Percentiles rank a stretch among this genome's conserved stretches.
Evolutionary conservation across 2,797 vertebrate species (phyloP).

Genomic region (Rhinichthys osculus): DNA sequence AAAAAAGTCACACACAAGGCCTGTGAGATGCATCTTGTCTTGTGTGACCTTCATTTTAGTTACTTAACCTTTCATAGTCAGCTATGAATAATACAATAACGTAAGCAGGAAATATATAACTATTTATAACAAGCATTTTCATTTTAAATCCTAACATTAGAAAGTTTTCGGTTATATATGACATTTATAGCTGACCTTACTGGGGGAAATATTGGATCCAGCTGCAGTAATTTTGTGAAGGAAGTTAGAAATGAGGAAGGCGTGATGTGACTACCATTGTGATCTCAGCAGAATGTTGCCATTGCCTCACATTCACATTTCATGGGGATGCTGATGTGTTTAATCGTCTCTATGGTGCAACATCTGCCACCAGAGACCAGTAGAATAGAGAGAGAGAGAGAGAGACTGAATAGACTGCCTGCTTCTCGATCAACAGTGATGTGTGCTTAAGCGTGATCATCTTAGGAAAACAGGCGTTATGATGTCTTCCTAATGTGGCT

Average conservation of each 20-base stretch:
- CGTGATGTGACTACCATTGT: constrained; percentile 45
- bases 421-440: constrained; percentile 73
- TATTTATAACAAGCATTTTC: neutral
- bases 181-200: neutral
- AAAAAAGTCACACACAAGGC: neutral
- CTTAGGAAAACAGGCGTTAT: constrained; percentile 69
- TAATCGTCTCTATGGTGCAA: constrained; percentile 72
- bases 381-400: constrained; percentile 29
- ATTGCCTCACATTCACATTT: constrained; percentile 67
- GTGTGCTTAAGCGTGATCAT: constrained; percentile 67
- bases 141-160: neutral
- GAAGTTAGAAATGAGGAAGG: constrained; percentile 37
- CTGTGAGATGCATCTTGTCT: neutral
- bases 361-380: constrained; percentile 70
- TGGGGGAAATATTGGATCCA: constrained; percentile 24
- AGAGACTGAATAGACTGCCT: constrained; percentile 58
- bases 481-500: constrained; percentile 70
- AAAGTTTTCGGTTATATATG: neutral
- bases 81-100: neutral
- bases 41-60: constrained; percentile 24
- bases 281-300: constrained; percentile 57
- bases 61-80: constrained; percentile 5
- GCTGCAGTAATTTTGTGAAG: constrained; percentile 44
- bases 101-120: neutral
- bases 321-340: constrained; percentile 65